Conservation (phyloP, 2,113 vertebrate genomes). For the Neolamprologus ventralis region DNA sequence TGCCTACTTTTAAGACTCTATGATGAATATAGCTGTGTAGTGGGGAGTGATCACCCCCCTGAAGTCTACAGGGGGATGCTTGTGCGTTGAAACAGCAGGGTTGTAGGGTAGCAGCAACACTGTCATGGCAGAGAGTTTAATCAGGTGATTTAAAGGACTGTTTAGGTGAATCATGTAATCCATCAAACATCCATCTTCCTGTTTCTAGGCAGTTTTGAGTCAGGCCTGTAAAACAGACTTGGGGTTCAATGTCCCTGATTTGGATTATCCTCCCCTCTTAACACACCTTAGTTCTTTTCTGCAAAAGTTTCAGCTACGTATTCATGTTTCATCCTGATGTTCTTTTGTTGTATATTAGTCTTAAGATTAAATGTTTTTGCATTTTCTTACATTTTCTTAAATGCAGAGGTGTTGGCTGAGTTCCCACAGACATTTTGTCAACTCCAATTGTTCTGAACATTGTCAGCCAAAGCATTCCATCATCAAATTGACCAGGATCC, state of each 20-base stretch:
- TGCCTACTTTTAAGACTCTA: not conserved
- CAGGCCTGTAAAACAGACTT: not conserved
- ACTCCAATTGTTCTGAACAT: not conserved
- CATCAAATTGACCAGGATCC: not conserved
- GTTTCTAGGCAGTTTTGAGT: not conserved
- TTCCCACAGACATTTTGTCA: not conserved
- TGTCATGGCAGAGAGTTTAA: not conserved
- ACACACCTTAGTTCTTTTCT: not conserved
- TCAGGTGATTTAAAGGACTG: not conserved
- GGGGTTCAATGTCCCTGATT: not conserved
- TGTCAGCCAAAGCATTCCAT: not conserved
- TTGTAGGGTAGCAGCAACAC: not conserved
- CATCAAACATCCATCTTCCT: not conserved
- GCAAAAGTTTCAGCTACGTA: not conserved
- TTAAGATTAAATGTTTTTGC: accelerated
- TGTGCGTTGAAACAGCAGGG: not conserved
- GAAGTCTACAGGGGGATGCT: not conserved
- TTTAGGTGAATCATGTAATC: not conserved
- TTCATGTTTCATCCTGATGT: not conserved
- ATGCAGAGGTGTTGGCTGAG: not conserved
- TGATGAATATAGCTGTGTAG: not conserved
- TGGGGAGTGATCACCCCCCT: no score
- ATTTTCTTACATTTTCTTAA: not conserved
- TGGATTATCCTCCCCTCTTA: not conserved
- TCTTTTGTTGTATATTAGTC: not conserved